These are phyloP conservation scores for Oncorhynchus clarkii DNA, from an alignment of 2,113 vertebrate genomes.

Conservation along the genomic window DNA sequence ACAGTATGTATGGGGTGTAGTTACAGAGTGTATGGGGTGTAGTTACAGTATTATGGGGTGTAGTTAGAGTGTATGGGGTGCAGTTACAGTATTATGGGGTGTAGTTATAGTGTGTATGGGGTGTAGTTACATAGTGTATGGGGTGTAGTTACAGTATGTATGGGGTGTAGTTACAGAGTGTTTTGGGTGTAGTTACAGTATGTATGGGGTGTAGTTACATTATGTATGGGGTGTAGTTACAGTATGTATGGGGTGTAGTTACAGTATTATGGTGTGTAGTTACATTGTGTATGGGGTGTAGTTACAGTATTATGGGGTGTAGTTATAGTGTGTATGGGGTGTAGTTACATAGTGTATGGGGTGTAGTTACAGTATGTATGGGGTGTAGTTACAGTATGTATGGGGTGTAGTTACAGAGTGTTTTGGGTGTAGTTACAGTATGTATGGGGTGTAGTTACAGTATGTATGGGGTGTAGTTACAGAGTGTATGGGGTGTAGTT, in stretches of 20 bases:
- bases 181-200: background rate
- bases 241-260: too few relatives aligned
- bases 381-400: constrained; percentile 6
- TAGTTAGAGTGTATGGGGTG: constrained; percentile 5
- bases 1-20: too few relatives aligned
- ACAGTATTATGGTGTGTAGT: background rate
- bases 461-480: constrained; percentile 24
- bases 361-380: constrained; percentile 19
- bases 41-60: too few relatives aligned
- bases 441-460: background rate
- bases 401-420: constrained; percentile 3
- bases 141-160: background rate
- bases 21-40: background rate
- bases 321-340: background rate
- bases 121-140: constrained; percentile 19
- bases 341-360: too few relatives aligned
- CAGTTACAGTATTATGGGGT: too few relatives aligned
- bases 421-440: constrained; percentile 13
- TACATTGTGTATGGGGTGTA: constrained; percentile 19
- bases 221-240: constrained; percentile 18
- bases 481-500: background rate
- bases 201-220: background rate
- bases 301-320: background rate
- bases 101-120: background rate
- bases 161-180: background rate